Base-by-base conservation (phyloP, 1,140 invertebrate genomes). In the Hormaphis cornu region DNA sequence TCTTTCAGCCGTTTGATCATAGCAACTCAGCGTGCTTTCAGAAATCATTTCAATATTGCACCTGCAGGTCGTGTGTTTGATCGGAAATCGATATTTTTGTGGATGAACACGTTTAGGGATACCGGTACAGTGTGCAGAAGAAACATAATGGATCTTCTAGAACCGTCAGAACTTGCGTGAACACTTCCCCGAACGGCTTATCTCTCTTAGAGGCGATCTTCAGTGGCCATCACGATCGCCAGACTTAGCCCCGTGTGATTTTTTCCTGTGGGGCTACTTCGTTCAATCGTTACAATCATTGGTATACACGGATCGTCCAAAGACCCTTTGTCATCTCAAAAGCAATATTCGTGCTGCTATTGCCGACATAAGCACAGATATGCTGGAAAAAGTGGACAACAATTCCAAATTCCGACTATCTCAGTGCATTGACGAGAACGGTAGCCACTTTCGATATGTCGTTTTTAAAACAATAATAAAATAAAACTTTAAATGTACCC, bases 191-290 rank as follows among this genome's bases (percentile, higher is more conserved):
- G n/a, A n/a, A n/a, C n/a, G n/a, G n/a, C n/a, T n/a, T n/a, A n/a
- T n/a, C n/a, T n/a, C n/a, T n/a, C n/a, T n/a, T n/a, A n/a, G 26
- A 52, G 28, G 66, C 20, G 70, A 75, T 74, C 33, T 72, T 28
- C 48, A 42, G n/a, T n/a, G n/a, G n/a, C n/a, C n/a, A n/a, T n/a
- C n/a, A n/a, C n/a, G n/a, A n/a, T 75, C 72, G 12, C 75, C 72
- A 44, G 72, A 76, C 69, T 44, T 75, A 22, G 73, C 72, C 46
- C 71, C 72, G 37, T 69, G 69, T 33, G 72, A 74, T 71, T 74
- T 72, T 72, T 75, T 75, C 63, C 72, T 75, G n/a, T 74, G 72
- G 74, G 69, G 72, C 26, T 69, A 69, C 22, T 61, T 69, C 26
- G 54, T n/a, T n/a, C n/a, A n/a, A n/a, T n/a, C n/a, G n/a, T n/a